Evolutionary conservation across 1,140 invertebrate genomes (phyloP).

Genomic region (Protaetia brevitarsis): DNA sequence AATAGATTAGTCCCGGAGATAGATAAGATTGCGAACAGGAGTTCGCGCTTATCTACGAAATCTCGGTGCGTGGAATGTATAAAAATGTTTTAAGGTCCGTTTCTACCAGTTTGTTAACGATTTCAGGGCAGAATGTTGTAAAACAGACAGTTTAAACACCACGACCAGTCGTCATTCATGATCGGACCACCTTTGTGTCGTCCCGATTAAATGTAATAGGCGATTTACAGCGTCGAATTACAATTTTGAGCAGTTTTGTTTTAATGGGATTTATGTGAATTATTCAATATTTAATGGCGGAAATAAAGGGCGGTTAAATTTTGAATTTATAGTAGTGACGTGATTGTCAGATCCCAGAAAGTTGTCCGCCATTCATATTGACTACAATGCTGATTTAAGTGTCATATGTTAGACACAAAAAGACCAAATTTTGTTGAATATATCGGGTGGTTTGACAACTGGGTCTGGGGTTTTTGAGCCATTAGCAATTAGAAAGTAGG

Average conservation of each 20-base stretch:
- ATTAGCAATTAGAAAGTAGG: no score
- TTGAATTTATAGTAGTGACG: no score
- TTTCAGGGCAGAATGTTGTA: not conserved
- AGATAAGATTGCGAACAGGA: constrained; percentile 13
- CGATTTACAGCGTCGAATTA: not conserved
- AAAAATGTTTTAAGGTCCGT: not conserved
- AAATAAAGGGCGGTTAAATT: no score
- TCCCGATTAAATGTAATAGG: not conserved
- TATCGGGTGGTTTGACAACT: no score
- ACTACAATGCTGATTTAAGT: no score
- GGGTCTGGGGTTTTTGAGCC: no score
- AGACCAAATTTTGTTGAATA: no score
- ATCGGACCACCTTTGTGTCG: constrained; percentile 16
- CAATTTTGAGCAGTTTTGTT: not conserved
- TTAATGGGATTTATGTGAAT: constrained; percentile 12
- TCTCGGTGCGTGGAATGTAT: constrained; percentile 10
- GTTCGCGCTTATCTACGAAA: constrained; percentile 14
- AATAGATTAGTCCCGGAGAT: constrained; percentile 1
- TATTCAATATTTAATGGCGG: constrained; percentile 14
- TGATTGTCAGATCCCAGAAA: no score
- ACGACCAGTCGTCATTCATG: constrained; percentile 4
- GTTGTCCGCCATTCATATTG: no score
- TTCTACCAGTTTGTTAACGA: constrained; percentile 13
- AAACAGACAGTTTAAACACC: constrained; percentile 14
- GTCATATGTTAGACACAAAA: no score